phyloP scores from a whole-genome alignment of 2,113 vertebrate species.

The Corythoichthys haematopterus region DNA sequence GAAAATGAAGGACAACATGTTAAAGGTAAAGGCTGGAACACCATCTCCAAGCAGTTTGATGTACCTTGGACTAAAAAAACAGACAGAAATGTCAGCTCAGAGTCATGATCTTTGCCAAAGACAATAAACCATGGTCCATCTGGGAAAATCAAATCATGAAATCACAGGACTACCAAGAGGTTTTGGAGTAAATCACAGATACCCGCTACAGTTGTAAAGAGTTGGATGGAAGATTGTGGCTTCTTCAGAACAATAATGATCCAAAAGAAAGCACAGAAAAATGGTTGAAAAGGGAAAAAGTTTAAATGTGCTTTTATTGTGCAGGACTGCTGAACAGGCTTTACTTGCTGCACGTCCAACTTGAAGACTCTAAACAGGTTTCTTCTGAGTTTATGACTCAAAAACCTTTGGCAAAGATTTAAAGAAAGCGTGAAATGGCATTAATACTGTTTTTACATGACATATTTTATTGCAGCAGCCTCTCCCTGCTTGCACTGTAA shows the following conservation, averaged over 20 bases:
- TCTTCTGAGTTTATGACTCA: slow-evolving; percentile 19
- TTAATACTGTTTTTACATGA: slow-evolving; percentile 8
- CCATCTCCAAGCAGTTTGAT: background rate
- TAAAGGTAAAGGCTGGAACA: background rate
- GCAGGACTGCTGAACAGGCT: background rate
- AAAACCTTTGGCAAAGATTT: slow-evolving; percentile 6
- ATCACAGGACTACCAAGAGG: background rate
- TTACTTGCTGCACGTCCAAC: slow-evolving; percentile 9
- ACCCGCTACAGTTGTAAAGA: background rate
- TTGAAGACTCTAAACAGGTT: slow-evolving; percentile 12
- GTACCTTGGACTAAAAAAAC: background rate
- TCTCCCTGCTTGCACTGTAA: background rate
- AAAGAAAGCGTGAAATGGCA: slow-evolving; percentile 9
- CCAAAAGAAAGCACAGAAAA: background rate
- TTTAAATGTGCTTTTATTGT: background rate
- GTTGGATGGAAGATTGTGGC: background rate
- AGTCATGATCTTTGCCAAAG: slow-evolving; percentile 1
- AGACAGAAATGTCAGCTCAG: background rate
- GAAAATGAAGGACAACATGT: background rate
- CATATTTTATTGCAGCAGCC: slow-evolving; percentile 4
- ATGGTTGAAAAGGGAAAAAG: background rate
- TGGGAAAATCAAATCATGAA: slow-evolving; percentile 1
- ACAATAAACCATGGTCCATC: background rate
- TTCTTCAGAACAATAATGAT: slow-evolving; percentile 4
- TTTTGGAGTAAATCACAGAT: background rate